Evolutionary conservation across 2,888 invertebrate species (phyloP).

Genomic region (Apamea epomidion): DNA sequence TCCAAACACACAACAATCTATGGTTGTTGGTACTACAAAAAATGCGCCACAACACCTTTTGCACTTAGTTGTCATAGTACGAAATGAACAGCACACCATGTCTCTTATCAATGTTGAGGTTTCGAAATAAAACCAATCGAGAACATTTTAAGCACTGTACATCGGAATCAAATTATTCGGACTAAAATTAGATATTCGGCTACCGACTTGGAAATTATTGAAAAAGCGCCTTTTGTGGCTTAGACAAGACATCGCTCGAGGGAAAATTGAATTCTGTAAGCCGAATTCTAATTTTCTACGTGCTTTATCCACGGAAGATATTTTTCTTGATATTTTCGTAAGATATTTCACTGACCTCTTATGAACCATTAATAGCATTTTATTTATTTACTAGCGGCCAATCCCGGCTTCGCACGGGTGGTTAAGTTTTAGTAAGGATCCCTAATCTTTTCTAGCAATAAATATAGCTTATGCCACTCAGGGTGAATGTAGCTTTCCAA

Average conservation of each 20-base stretch:
- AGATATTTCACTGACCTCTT: not conserved
- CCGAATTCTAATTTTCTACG: slow-evolving; percentile 56
- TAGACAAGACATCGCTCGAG: slow-evolving; percentile 49
- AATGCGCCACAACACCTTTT: not conserved
- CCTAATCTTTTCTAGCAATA: too few relatives aligned
- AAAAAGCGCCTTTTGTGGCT: slow-evolving; percentile 53
- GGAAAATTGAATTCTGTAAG: slow-evolving; percentile 59
- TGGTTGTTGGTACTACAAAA: not conserved
- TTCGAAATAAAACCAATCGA: slow-evolving; percentile 2
- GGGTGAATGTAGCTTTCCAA: too few relatives aligned
- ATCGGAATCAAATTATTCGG: slow-evolving; percentile 53
- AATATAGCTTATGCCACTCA: too few relatives aligned
- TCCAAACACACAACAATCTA: too few relatives aligned
- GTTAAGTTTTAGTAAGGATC: too few relatives aligned
- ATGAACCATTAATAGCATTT: not conserved
- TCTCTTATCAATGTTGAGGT: not conserved
- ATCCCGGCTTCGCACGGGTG: too few relatives aligned
- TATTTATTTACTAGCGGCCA: not conserved
- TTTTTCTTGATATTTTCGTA: slow-evolving; percentile 2
- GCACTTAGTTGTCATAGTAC: not conserved
- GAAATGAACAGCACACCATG: not conserved
- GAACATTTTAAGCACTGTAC: slow-evolving; percentile 36
- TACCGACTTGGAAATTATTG: slow-evolving; percentile 53
- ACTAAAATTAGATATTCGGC: slow-evolving; percentile 47
- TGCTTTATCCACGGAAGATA: slow-evolving; percentile 36